These are phyloP conservation scores for Arnoldichthys spilopterus DNA, from an alignment of 2,797 vertebrate genomes.

Conservation along the genomic window DNA sequence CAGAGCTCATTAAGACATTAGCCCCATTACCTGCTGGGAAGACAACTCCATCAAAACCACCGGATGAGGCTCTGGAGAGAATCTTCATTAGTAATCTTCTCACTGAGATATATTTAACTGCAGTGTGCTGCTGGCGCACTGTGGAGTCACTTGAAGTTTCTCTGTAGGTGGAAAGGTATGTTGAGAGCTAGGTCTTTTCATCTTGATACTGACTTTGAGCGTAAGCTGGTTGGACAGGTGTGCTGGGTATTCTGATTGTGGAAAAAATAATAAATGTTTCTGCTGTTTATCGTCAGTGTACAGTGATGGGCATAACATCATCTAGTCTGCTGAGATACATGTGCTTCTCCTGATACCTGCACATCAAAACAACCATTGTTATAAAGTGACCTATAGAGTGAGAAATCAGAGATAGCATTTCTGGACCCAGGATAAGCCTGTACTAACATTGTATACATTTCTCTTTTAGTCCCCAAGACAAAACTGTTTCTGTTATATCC, in stretches of 20 bases:
- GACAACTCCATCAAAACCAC: constrained; percentile 53
- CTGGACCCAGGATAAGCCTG: background rate
- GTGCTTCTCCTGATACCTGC: background rate
- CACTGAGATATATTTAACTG: constrained; percentile 46
- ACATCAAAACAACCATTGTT: constrained; percentile 20
- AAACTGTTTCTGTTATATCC: too few species aligned
- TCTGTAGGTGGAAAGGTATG: constrained; percentile 15
- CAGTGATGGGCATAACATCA: background rate
- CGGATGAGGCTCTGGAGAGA: constrained; percentile 28
- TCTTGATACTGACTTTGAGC: background rate
- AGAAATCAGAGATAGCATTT: background rate
- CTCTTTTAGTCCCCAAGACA: background rate
- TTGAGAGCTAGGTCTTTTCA: constrained; percentile 1
- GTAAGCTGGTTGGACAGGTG: constrained; percentile 11
- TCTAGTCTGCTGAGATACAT: background rate
- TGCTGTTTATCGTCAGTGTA: background rate
- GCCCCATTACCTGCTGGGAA: constrained; percentile 44
- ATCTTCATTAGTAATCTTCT: constrained; percentile 51
- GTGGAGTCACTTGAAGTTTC: constrained; percentile 8
- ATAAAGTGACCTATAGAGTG: background rate
- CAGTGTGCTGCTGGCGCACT: constrained; percentile 25
- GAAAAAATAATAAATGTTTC: background rate
- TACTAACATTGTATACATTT: background rate
- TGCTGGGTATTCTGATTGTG: background rate
- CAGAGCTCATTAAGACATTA: constrained; percentile 55